Conservation (phyloP, 2,113 vertebrate species). For the Hemicordylus capensis region DNA sequence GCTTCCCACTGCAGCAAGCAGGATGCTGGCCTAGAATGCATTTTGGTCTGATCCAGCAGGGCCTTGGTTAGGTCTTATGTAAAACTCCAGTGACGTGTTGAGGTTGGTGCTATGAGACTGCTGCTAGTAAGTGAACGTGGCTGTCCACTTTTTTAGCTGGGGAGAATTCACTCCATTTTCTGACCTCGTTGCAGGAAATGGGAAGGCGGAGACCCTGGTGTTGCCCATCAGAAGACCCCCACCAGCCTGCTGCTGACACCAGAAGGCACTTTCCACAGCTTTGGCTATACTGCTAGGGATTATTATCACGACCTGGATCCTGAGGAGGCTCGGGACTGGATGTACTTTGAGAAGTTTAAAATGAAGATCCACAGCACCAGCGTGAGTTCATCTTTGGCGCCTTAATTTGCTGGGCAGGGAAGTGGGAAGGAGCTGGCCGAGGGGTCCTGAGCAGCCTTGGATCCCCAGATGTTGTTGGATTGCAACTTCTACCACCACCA, state of each 20-base stretch:
- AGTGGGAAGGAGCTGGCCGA: background rate
- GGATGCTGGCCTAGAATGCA: no score
- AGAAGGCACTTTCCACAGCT: slow-evolving; percentile 91
- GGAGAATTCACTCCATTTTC: background rate
- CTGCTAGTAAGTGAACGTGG: background rate
- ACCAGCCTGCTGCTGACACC: slow-evolving; percentile 94
- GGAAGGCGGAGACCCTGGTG: slow-evolving; percentile 95
- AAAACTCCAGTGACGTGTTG: no score
- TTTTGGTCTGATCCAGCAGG: background rate
- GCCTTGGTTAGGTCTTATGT: no score
- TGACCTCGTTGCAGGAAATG: slow-evolving; percentile 82
- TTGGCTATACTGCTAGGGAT: slow-evolving; percentile 93
- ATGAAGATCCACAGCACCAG: slow-evolving; percentile 97
- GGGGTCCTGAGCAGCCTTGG: background rate
- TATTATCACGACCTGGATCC: slow-evolving; percentile 95
- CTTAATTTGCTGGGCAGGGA: accelerated
- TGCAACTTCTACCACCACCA: no score
- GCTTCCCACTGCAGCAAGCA: no score
- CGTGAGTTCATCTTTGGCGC: slow-evolving; percentile 67
- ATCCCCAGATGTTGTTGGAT: no score
- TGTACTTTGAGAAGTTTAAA: slow-evolving; percentile 98
- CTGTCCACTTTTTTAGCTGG: background rate
- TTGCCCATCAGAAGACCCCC: slow-evolving; percentile 97
- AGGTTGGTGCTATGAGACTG: background rate
- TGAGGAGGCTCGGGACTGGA: slow-evolving; percentile 91